Evolutionary conservation across 1,140 invertebrate species (phyloP).

Genomic region (Helicoverpa armigera): DNA sequence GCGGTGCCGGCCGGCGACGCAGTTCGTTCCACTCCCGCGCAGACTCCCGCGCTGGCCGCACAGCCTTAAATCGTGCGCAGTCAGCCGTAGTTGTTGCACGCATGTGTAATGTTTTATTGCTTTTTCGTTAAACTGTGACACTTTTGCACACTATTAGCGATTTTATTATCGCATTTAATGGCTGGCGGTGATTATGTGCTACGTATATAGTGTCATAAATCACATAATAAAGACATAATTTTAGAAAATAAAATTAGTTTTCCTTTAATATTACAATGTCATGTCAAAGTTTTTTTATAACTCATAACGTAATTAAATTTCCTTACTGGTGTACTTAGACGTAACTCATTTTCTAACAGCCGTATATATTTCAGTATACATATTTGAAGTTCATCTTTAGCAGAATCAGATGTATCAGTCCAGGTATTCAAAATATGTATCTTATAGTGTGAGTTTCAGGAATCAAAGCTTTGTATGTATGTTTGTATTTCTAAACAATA

Average conservation of each 20-base stretch:
- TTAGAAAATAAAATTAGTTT: background rate
- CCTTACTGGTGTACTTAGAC: too few relatives aligned
- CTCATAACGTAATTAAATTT: too few relatives aligned
- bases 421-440: too few relatives aligned
- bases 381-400: too few relatives aligned
- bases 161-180: slow-evolving; percentile 23
- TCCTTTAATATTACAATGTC: background rate
- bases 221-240: background rate
- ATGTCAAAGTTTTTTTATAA: too few relatives aligned
- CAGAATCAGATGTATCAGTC: too few relatives aligned
- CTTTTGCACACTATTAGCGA: background rate
- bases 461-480: too few relatives aligned
- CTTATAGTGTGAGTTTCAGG: too few relatives aligned
- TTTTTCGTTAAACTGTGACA: background rate
- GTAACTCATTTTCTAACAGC: too few relatives aligned
- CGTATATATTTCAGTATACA: too few relatives aligned
- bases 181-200: background rate
- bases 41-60: slow-evolving; percentile 55
- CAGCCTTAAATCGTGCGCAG: slow-evolving; percentile 41
- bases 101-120: background rate
- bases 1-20: slow-evolving; percentile 54
- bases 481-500: too few relatives aligned
- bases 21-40: slow-evolving; percentile 72
- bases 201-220: background rate
- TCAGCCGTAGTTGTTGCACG: slow-evolving; percentile 25